Evolutionary conservation across 2,888 invertebrate species (phyloP), one percentile per base, ranked within the genome.

Genomic region (Trichogramma evanescens): DNA sequence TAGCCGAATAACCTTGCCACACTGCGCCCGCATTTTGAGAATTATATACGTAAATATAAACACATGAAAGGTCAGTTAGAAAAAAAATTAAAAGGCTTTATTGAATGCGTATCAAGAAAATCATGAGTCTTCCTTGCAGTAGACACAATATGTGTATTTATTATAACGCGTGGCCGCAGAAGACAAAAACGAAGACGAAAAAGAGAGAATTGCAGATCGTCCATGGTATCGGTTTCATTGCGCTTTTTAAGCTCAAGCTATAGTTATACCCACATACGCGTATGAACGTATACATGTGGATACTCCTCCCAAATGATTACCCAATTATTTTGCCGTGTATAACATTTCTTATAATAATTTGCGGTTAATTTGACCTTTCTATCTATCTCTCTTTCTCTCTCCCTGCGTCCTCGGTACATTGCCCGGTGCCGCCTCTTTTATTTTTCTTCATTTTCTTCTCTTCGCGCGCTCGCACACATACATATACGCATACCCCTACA

Each of bases 321-420:
- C 59, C 61, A 61, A 61, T 63, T 61, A 63, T 61, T 63, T 61
- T 56, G 51, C 57, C 56, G 50, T 61, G 63, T 61, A 63, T 58
- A 63, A 59, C 59, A 59, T 63, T 63, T 63, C 57, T 61, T 63
- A 56, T 57, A 61, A 63, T 57, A 63, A 63, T 60, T 63, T 63
- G 54, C 61, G 59, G 59, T 63, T 51, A 61, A 63, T 63, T 59
- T 59, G 10, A 39, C 42, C 49, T 61, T 58, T 58, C 50, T 45
- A 8, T 7, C 8, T 49, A 8, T 49, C 26, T 46, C 7, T 41
- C 41, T 54, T 53, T 63, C 56, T 50, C 46, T 43, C 6, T 41
- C 51, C 40, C n/a, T 9, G 8, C n/a, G 8, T 45, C n/a, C n/a
- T 45, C 45, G n/a, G 8, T 9, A 45, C n/a, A 45, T 45, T n/a